Evolutionary conservation across 1,140 invertebrate species (phyloP).

Genomic region (Drosophila takahashii): DNA sequence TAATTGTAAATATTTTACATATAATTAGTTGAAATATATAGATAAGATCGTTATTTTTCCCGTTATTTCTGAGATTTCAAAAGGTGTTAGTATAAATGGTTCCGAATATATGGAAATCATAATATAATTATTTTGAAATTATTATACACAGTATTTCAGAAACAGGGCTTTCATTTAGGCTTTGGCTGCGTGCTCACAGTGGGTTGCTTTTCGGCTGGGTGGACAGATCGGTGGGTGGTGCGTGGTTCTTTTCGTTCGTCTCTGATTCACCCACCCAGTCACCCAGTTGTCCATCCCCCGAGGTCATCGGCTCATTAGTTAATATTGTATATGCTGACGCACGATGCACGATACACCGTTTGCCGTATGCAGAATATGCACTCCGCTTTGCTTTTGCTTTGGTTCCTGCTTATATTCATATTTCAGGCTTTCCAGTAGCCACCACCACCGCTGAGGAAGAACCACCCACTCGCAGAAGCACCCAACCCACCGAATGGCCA

Average conservation of each 20-base stretch:
- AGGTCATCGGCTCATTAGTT: constrained; percentile 74
- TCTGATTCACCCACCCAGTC: constrained; percentile 18
- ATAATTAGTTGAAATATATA: no score
- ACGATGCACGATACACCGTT: constrained; percentile 13
- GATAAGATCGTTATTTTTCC: no score
- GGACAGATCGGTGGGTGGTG: constrained; percentile 11
- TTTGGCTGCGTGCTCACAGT: constrained; percentile 18
- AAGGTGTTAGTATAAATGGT: no score
- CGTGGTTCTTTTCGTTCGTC: constrained; percentile 16
- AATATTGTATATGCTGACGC: constrained; percentile 45
- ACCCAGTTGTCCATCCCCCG: constrained; percentile 39
- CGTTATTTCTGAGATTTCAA: no score
- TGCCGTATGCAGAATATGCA: constrained; percentile 61
- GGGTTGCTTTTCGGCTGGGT: constrained; percentile 7
- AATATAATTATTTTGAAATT: neutral
- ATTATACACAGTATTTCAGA: neutral
- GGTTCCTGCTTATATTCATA: constrained; percentile 12
- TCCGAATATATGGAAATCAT: no score
- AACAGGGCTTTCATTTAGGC: neutral
- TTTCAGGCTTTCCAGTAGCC: constrained; percentile 25
- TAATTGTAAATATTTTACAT: no score
- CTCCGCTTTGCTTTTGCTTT: constrained; percentile 33
- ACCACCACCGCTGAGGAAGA: neutral
- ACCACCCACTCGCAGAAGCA: neutral
- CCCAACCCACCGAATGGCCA: constrained; percentile 23